Conservation (phyloP, 2,113 vertebrate genomes). For the Halcyon malimbica region DNA sequence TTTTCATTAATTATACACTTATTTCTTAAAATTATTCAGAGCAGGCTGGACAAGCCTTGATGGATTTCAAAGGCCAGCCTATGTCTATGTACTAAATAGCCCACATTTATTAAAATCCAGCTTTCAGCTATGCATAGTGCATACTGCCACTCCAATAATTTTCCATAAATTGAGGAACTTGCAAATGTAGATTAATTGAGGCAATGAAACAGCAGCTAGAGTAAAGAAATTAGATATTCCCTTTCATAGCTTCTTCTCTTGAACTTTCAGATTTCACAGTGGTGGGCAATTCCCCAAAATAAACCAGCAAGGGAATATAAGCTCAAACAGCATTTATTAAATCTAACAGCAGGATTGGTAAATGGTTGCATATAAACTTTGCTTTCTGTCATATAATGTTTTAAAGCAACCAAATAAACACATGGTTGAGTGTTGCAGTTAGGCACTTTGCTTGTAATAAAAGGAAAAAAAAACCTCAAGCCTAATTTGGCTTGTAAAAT, state of each 20-base stretch:
- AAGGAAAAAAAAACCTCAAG: neutral
- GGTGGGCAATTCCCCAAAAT: constrained; percentile 8
- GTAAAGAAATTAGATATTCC: constrained; percentile 59
- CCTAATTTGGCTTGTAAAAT: neutral
- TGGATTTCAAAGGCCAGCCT: constrained; percentile 60
- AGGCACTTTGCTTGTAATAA: neutral
- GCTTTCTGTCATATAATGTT: neutral
- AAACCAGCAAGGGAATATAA: constrained; percentile 8
- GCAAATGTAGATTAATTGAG: constrained; percentile 49
- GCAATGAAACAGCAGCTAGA: constrained; percentile 27
- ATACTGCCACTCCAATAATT: constrained; percentile 27
- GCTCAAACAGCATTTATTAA: constrained; percentile 48
- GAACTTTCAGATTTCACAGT: constrained; percentile 47
- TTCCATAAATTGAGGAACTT: constrained; percentile 34
- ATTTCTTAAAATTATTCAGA: constrained; percentile 43
- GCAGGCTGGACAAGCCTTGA: neutral
- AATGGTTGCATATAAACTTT: neutral
- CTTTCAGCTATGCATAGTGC: constrained; percentile 20
- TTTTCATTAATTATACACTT: constrained; percentile 30
- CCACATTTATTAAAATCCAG: constrained; percentile 52
- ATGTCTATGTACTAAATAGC: constrained; percentile 8
- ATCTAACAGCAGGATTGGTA: neutral
- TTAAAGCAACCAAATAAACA: neutral
- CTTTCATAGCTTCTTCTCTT: constrained; percentile 46
- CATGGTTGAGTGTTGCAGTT: neutral